A percentile compares a stretch with the other conserved stretches of the same genome.
Evolutionary conservation across 2,113 vertebrate species (phyloP).

Genomic region (Meleagris gallopavo): DNA sequence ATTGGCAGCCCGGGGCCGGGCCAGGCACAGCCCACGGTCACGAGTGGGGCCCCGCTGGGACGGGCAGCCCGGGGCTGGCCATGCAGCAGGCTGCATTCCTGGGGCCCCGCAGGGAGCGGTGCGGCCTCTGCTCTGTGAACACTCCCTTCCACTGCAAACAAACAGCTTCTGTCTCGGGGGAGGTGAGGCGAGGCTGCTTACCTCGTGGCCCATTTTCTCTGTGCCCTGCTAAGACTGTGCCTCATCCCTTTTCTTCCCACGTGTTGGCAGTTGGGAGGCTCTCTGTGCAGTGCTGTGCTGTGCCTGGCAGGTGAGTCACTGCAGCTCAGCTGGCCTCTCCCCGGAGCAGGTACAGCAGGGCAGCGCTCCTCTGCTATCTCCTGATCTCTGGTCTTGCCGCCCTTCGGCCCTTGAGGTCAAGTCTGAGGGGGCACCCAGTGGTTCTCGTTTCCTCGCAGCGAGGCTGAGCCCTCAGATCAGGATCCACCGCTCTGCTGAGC

Average conservation of each 20-base stretch:
- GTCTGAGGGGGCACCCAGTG: not conserved
- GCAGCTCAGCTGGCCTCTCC: not conserved
- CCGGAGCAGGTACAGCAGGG: not conserved
- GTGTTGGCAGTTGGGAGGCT: not conserved
- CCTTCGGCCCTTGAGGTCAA: not conserved
- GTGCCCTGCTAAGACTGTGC: not conserved
- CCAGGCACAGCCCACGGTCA: not conserved
- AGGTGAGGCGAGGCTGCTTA: not conserved
- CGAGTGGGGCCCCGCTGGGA: not conserved
- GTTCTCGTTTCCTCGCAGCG: not conserved
- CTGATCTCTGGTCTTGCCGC: not conserved
- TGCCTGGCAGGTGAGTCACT: not conserved
- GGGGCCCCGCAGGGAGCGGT: not conserved
- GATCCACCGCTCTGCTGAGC: fast-evolving
- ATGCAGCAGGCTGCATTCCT: not conserved
- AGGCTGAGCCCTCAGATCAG: not conserved
- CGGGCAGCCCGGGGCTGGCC: not conserved
- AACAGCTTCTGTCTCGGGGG: not conserved
- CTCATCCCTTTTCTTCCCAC: not conserved
- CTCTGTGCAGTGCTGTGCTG: fast-evolving
- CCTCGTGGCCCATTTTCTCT: not conserved
- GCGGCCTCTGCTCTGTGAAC: not conserved
- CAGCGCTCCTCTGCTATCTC: not conserved
- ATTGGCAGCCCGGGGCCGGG: not conserved
- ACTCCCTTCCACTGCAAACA: not conserved